Evolutionary conservation across 2,113 vertebrate species (phyloP).

Genomic region (Sylvia atricapilla): DNA sequence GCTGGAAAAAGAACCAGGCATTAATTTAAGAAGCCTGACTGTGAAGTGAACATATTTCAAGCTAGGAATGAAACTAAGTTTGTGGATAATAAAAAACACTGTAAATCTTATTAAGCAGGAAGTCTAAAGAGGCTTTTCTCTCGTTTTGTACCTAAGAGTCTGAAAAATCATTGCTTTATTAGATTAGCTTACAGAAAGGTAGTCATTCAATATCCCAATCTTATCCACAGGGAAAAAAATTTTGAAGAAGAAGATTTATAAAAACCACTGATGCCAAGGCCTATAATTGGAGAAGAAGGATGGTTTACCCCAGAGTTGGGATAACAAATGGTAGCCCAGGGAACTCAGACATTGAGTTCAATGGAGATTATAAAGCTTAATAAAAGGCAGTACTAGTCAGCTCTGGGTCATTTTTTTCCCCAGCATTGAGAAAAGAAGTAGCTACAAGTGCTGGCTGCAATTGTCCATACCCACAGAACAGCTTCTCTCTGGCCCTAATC

Average conservation of each 20-base stretch:
- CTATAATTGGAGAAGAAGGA: slow-evolving; percentile 15
- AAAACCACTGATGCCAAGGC: not conserved
- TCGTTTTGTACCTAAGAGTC: slow-evolving; percentile 42
- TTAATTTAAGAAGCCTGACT: not conserved
- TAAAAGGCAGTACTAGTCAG: slow-evolving; percentile 25
- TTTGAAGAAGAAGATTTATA: slow-evolving; percentile 27
- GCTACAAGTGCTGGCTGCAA: not conserved
- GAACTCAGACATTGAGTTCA: slow-evolving; percentile 3
- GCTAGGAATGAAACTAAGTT: slow-evolving; percentile 1
- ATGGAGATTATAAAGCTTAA: slow-evolving; percentile 21
- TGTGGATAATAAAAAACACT: slow-evolving; percentile 46
- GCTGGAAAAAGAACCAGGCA: not conserved
- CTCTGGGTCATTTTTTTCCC: not conserved
- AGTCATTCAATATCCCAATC: slow-evolving; percentile 47
- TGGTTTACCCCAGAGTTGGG: not conserved
- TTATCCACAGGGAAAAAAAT: not conserved
- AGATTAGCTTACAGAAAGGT: slow-evolving; percentile 39
- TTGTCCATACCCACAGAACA: not conserved
- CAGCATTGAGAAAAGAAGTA: not conserved
- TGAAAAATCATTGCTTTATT: slow-evolving; percentile 49
- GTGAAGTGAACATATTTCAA: not conserved
- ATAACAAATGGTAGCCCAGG: slow-evolving; percentile 42
- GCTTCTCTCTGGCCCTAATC: not conserved
- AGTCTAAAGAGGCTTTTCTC: slow-evolving; percentile 59
- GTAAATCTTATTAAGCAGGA: slow-evolving; percentile 61